phyloP scores from a whole-genome alignment of 2,113 vertebrate species.

The Pseudorasbora parva region DNA sequence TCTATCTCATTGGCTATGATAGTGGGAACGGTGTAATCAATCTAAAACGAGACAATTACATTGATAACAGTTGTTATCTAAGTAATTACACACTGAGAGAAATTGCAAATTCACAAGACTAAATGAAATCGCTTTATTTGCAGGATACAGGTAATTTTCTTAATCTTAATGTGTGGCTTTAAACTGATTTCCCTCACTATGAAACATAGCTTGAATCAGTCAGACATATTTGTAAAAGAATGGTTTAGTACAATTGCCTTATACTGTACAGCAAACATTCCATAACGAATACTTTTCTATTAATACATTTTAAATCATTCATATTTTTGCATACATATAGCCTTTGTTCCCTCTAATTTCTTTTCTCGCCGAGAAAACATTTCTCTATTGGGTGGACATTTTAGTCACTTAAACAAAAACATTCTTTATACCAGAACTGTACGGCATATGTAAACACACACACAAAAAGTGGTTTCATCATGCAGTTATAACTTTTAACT shows the following conservation, averaged over 20 bases:
- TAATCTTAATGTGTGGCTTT: background rate
- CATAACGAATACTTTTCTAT: background rate
- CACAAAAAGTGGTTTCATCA: too few species aligned
- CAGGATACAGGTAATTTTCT: background rate
- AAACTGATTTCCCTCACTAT: background rate
- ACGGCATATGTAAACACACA: too few species aligned
- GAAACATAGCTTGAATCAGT: background rate
- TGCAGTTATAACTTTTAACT: too few species aligned
- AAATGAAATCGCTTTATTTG: background rate
- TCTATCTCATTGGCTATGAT: conserved; percentile 91
- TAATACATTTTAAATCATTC: too few species aligned
- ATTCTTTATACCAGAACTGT: too few species aligned
- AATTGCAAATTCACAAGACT: conserved; percentile 14
- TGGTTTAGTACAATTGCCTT: background rate
- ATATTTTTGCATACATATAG: too few species aligned
- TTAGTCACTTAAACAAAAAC: too few species aligned
- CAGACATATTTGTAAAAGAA: background rate
- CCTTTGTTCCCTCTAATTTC: too few species aligned
- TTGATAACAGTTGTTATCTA: background rate
- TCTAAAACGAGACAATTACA: conserved; percentile 69
- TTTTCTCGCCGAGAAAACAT: too few species aligned
- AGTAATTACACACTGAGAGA: conserved; percentile 5
- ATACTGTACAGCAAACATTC: background rate
- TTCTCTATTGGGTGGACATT: too few species aligned
- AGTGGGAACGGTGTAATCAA: conserved; percentile 92